Conservation (phyloP, 2,888 invertebrate species). For the Biston stratarius region DNA sequence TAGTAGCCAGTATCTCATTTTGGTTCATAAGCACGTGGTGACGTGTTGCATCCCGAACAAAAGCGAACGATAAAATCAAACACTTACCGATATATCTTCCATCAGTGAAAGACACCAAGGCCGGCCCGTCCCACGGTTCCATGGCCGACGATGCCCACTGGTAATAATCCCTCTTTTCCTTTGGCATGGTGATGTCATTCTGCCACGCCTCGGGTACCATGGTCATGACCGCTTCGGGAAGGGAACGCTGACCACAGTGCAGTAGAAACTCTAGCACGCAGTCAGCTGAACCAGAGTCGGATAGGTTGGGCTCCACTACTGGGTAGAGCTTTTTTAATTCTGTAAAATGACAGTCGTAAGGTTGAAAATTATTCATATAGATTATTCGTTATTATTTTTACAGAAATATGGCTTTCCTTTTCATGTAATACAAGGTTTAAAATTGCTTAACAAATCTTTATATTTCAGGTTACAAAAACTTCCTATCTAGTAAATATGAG, state of each 20-base stretch:
- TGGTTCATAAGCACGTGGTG: too few relatives aligned
- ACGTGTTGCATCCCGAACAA: too few relatives aligned
- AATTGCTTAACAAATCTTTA: too few relatives aligned
- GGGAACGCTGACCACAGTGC: constrained; percentile 95
- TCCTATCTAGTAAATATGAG: too few relatives aligned
- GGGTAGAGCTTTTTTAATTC: constrained; percentile 96
- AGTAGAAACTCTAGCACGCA: constrained; percentile 99
- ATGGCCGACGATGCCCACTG: constrained; percentile 99
- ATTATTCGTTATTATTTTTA: too few relatives aligned
- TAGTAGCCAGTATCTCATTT: too few relatives aligned
- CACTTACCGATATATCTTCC: constrained; percentile 95
- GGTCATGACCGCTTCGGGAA: constrained; percentile 99
- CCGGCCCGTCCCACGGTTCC: constrained; percentile 99
- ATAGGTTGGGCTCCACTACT: constrained; percentile 98
- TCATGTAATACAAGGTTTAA: too few relatives aligned
- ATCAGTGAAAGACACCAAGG: constrained; percentile 98
- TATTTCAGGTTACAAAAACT: too few relatives aligned
- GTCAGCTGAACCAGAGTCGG: constrained; percentile 99
- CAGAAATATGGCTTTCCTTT: too few relatives aligned
- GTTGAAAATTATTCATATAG: neutral
- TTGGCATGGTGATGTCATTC: constrained; percentile 96
- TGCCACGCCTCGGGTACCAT: constrained; percentile 99
- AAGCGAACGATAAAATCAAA: too few relatives aligned
- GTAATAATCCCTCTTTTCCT: constrained; percentile 97
- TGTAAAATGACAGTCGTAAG: constrained; percentile 42